Base-by-base conservation (phyloP, 2,888 invertebrate genomes). In the Acleris emargana region DNA sequence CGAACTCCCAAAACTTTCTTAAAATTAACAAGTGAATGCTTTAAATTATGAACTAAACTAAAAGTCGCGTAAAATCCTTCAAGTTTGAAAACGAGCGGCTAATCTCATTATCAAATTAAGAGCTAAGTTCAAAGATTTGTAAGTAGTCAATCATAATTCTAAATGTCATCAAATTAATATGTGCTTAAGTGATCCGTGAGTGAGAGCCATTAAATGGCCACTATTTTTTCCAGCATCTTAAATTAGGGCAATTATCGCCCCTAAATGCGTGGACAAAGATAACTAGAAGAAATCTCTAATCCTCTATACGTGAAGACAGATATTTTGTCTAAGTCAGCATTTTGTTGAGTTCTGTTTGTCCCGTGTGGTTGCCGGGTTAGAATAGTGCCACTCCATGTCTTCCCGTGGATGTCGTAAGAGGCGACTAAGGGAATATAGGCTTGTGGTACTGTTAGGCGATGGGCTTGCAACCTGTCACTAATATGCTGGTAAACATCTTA, bases 1-100 rank as follows among this genome's bases (percentile, higher is more conserved):
- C 28, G 55, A 52, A 52, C 58, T 54, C 47, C 42, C 53, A 32
- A 53, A 59, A 60, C 59, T 64, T 52, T 57, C 57, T 49, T 59
- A 18, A 60, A 64, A 59, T 61, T 54, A 61, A 38, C 54, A 62
- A 54, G 54, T 50, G 54, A 55, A 60, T 64, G 58, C 42, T 59
- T 45, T 57, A 49, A 54, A 59, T 64, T 54, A 63, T 47, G 20
- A 54, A 59, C 53, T 64, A n/a, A 54, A 59, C 54, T 64, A 50
- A 52, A 59, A 60, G 59, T 59, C 43, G 49, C 50, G 18, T 50
- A 18, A 55, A 64, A 64, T 59, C 50, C 32, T 50, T 55, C 22
- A 58, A 58, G 58, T 58, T 42, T 38, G 53, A 64, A 58, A 58
- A 64, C 38, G 51, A 64, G 42, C 49, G 20, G 3, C 53, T 59